Evolutionary conservation across 2,888 invertebrate genomes (phyloP).

Genomic region (Polyploca ridens): DNA sequence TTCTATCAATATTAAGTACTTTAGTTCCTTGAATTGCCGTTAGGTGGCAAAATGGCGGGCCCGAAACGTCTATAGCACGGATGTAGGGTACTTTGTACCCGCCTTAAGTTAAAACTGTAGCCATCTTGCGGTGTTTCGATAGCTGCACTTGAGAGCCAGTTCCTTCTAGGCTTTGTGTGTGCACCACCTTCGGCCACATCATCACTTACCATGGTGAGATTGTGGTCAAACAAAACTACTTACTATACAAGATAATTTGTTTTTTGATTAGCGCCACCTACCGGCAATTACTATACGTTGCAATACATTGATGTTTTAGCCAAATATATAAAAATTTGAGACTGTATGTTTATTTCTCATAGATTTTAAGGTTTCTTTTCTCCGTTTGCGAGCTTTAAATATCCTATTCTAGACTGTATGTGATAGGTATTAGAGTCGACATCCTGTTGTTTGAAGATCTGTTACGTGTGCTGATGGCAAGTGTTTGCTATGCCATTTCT

Average conservation of each 20-base stretch:
- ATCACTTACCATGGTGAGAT: too few species aligned
- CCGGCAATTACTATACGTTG: conserved; percentile 19
- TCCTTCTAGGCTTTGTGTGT: too few species aligned
- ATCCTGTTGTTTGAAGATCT: not conserved
- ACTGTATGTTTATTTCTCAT: conserved; percentile 28
- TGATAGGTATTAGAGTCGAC: conserved; percentile 18
- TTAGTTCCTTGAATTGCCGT: not conserved
- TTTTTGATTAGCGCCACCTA: conserved; percentile 9
- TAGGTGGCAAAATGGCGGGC: not conserved
- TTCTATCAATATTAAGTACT: not conserved
- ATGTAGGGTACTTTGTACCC: too few species aligned
- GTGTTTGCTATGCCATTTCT: not conserved
- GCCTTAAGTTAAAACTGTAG: too few species aligned
- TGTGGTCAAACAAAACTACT: too few species aligned
- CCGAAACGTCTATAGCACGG: too few species aligned
- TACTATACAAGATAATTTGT: not conserved
- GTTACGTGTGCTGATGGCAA: not conserved
- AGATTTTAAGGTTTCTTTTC: conserved; percentile 18
- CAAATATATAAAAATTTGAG: conserved; percentile 31
- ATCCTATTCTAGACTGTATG: conserved; percentile 18
- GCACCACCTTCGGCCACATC: too few species aligned
- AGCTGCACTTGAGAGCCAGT: too few species aligned
- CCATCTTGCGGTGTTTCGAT: too few species aligned
- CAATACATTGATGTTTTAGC: conserved; percentile 21
- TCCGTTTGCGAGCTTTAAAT: conserved; percentile 5